phyloP scores from a whole-genome alignment of 2,797 vertebrate species.

The Lophura swinhoii region DNA sequence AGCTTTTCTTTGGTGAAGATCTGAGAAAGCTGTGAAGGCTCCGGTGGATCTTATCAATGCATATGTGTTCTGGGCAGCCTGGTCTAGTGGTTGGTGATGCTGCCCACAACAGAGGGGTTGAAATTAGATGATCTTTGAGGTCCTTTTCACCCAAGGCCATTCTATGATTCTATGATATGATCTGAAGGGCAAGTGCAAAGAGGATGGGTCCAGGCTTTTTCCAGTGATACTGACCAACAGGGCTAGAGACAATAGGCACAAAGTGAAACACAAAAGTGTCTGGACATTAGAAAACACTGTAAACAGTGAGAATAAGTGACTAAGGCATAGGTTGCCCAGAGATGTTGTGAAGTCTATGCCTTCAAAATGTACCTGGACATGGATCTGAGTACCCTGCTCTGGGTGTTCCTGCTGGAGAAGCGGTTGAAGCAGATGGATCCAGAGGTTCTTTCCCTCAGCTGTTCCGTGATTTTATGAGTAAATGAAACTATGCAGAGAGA shows the following conservation, averaged over 20 bases:
- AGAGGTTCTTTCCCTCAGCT: neutral
- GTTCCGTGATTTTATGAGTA: neutral
- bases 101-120: no score
- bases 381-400: neutral
- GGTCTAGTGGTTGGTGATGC: no score
- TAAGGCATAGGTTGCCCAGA: neutral
- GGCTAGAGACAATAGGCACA: neutral
- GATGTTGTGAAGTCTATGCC: neutral
- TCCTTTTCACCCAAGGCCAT: no score
- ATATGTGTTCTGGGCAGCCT: neutral
- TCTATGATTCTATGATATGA: no score
- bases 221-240: neutral
- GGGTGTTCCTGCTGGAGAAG: neutral
- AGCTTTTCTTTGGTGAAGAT: neutral
- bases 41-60: neutral
- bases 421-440: neutral
- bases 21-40: neutral
- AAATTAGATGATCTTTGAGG: no score
- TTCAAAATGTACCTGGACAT: neutral
- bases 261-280: neutral
- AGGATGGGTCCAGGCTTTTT: neutral
- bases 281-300: neutral
- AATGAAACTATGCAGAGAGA: neutral
- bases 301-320: neutral
- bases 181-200: neutral